Conservation (phyloP, 2,797 vertebrate genomes). For the Lepus oiostolus region DNA sequence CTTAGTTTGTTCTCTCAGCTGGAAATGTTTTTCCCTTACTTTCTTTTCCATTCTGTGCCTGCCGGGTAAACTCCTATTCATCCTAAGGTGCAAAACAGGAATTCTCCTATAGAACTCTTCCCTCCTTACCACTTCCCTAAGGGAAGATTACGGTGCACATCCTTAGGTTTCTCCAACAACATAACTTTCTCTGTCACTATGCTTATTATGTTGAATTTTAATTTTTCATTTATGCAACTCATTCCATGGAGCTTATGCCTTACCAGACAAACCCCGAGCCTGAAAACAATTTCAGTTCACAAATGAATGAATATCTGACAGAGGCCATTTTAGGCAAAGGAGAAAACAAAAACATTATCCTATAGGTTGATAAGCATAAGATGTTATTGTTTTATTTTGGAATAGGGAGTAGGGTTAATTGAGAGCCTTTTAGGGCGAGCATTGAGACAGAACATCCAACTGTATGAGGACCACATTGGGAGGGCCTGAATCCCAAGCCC, state of each 20-base stretch:
- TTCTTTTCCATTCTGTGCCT: slow-evolving; percentile 21
- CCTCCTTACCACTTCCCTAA: neutral
- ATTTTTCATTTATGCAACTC: slow-evolving; percentile 39
- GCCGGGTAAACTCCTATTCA: neutral
- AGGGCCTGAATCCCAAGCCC: neutral
- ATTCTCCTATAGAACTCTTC: neutral
- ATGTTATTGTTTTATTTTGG: slow-evolving; percentile 29
- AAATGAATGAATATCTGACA: slow-evolving; percentile 61
- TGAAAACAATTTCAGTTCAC: slow-evolving; percentile 53
- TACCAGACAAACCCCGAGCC: slow-evolving; percentile 12
- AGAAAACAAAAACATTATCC: slow-evolving; percentile 32
- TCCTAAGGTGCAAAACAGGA: neutral
- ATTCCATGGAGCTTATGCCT: slow-evolving; percentile 53
- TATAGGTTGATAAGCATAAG: neutral
- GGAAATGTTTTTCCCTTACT: neutral
- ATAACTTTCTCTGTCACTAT: slow-evolving; percentile 21
- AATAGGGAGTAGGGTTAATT: neutral
- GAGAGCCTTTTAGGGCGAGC: slow-evolving; percentile 4
- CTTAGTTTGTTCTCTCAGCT: slow-evolving; percentile 18
- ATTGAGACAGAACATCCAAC: neutral
- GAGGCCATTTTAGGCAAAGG: slow-evolving; percentile 24
- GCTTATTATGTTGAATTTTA: slow-evolving; percentile 34
- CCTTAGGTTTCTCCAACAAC: neutral
- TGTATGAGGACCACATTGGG: neutral
- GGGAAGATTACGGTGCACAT: neutral